Conservation (phyloP, 1,140 invertebrate genomes). For the Caenorhabditis briggsae region DNA sequence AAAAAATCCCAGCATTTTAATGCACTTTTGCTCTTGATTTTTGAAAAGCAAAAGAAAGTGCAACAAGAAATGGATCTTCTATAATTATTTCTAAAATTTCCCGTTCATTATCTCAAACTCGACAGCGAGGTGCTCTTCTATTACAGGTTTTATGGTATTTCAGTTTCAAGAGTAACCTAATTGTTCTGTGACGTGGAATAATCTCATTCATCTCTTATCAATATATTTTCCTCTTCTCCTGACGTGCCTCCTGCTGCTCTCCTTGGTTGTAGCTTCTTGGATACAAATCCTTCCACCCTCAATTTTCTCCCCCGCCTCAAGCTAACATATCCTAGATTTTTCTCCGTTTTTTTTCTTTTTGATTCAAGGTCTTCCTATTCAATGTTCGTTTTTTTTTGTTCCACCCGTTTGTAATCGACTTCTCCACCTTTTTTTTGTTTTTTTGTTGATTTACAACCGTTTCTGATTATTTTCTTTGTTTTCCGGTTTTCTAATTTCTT, state of each 20-base stretch:
- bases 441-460: not conserved
- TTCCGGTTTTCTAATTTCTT: not conserved
- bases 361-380: constrained; percentile 34
- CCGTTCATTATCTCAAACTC: too few species aligned
- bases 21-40: too few species aligned
- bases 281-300: constrained; percentile 33
- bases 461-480: not conserved
- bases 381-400: constrained; percentile 34
- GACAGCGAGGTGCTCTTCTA: too few species aligned
- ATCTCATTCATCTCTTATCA: not conserved
- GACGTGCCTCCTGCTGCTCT: constrained; percentile 8
- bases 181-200: not conserved
- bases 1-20: too few species aligned
- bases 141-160: too few species aligned
- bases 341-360: not conserved
- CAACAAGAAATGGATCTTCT: too few species aligned
- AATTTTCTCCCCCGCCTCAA: constrained; percentile 16
- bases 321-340: not conserved
- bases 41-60: too few species aligned
- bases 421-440: not conserved
- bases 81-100: too few species aligned
- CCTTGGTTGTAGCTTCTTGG: constrained; percentile 21
- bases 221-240: not conserved
- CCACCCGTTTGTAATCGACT: not conserved
- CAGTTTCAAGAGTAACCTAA: too few species aligned